phyloP scores from a whole-genome alignment of 2,888 invertebrate genomes.

The Chrysopilus asiliformis region DNA sequence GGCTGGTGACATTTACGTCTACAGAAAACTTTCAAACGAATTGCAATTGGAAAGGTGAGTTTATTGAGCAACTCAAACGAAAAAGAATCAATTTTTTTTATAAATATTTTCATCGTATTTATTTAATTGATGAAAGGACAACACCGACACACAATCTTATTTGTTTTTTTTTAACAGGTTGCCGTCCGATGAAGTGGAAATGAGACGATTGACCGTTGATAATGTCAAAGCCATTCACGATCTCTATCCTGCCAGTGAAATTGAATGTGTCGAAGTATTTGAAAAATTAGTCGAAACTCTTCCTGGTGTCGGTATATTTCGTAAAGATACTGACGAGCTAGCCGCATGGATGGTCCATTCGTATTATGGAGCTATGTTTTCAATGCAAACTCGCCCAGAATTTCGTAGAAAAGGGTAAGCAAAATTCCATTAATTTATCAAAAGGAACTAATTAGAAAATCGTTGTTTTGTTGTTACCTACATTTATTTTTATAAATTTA shows the following conservation, averaged over 20 bases:
- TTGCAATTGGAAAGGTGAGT: conserved; percentile 46
- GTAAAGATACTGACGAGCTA: conserved; percentile 47
- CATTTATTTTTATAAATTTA: too few relatives aligned
- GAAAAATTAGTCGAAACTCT: conserved; percentile 63
- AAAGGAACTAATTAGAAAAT: too few relatives aligned
- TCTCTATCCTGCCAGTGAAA: conserved; percentile 76
- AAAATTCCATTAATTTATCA: conserved; percentile 1
- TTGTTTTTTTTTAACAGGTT: too few relatives aligned
- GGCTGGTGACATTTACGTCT: conserved; percentile 67
- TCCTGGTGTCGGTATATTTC: conserved; percentile 71
- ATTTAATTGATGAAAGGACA: too few relatives aligned
- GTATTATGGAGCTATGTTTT: conserved; percentile 85
- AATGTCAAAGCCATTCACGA: conserved; percentile 74
- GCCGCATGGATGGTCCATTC: conserved; percentile 88
- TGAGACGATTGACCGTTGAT: conserved; percentile 60
- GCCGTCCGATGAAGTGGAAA: conserved; percentile 53
- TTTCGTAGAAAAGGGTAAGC: conserved; percentile 52
- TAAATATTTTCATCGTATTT: too few relatives aligned
- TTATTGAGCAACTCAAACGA: background rate
- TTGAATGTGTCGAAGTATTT: conserved; percentile 73
- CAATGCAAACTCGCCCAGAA: conserved; percentile 75
- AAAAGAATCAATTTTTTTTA: conserved; percentile 3
- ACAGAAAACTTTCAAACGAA: conserved; percentile 48
- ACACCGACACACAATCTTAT: too few relatives aligned
- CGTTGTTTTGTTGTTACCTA: too few relatives aligned